These are phyloP conservation scores for Lates calcarifer DNA, from an alignment of 2,113 vertebrate genomes.

Conservation along the genomic window DNA sequence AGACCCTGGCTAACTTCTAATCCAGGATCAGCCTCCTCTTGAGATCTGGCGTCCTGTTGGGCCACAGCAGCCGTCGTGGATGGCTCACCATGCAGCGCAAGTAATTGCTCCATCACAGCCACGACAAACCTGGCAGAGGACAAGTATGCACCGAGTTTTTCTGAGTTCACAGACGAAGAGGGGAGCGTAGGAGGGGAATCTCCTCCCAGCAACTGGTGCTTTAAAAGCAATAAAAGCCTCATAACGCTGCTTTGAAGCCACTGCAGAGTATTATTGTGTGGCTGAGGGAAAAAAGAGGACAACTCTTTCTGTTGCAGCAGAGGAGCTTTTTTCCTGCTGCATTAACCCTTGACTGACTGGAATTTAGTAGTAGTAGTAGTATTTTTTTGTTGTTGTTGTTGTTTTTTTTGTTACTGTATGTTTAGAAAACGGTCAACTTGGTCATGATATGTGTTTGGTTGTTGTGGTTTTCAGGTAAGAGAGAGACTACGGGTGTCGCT, in stretches of 20 bases:
- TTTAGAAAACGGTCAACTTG: too few relatives aligned
- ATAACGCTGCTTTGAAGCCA: constrained; percentile 32
- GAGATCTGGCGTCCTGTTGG: constrained; percentile 23
- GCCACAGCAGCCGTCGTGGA: background rate
- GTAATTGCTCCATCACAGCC: constrained; percentile 42
- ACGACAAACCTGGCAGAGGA: constrained; percentile 3
- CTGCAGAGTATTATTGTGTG: constrained; percentile 37
- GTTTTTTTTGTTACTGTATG: too few relatives aligned
- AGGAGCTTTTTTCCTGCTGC: background rate
- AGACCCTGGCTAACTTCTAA: constrained; percentile 31
- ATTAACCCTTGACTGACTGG: constrained; percentile 23
- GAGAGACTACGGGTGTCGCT: constrained; percentile 95
- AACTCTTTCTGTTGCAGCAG: background rate
- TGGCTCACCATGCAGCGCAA: background rate
- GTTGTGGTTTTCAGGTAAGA: constrained; percentile 69
- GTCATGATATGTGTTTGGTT: background rate
- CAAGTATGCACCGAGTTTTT: background rate
- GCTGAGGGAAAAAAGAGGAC: constrained; percentile 23
- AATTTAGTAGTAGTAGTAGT: background rate
- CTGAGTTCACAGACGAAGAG: background rate
- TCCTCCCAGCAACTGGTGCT: constrained; percentile 30
- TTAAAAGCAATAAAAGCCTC: constrained; percentile 49
- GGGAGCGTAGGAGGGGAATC: constrained; percentile 8
- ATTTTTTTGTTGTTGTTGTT: too few relatives aligned
- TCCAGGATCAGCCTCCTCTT: constrained; percentile 40